Base-by-base conservation (phyloP, 2,797 vertebrate genomes). In the Psittacula echo region DNA sequence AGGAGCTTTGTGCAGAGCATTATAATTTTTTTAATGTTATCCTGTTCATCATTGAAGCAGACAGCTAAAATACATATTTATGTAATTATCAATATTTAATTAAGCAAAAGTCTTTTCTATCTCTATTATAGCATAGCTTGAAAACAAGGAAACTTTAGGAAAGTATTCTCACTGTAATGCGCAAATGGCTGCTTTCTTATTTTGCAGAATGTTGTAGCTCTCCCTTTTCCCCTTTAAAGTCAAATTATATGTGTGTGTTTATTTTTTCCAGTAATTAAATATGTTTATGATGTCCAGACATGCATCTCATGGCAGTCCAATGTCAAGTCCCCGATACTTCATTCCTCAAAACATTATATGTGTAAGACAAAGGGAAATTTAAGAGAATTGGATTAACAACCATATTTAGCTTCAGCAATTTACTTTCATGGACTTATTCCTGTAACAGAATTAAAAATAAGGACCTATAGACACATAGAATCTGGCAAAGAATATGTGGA, bases 1-100 rank as follows among this genome's bases (percentile, higher is more conserved):
- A 83, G 56, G 56, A 77, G 32, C 7, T 74, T 85, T 91, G 16
- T 85, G 85, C 30, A 42, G 26, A 87, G 24, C 32, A 81, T 32
- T 91, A 32, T 34, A 47, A 18, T 30, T 61, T 61, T 82, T 86
- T 82, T 5, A 62, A 72, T 84, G n/a, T 47, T 24, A 75, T 44
- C 37, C 13, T 75, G 27, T 62, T 84, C 27, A 79, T 81, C 47
- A 68, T 70, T 89, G 90, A 90, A 79, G 22, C 34, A 75, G 58
- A 80, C 19, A 79, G 29, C n/a, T 78, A 86, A 81, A 78, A 87
- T 62, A 45, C 7, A 42, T 85, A 85, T 47, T 68, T 77, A 61
- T 53, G 74, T 47, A 81, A 78, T 19, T 29, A 85, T 76, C 58
- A 92, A 47, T 82, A 84, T 88, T 90, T 87, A 90, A 76, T 56